Conservation (phyloP, 1,140 invertebrate species). For the Brachionus calyciflorus region DNA sequence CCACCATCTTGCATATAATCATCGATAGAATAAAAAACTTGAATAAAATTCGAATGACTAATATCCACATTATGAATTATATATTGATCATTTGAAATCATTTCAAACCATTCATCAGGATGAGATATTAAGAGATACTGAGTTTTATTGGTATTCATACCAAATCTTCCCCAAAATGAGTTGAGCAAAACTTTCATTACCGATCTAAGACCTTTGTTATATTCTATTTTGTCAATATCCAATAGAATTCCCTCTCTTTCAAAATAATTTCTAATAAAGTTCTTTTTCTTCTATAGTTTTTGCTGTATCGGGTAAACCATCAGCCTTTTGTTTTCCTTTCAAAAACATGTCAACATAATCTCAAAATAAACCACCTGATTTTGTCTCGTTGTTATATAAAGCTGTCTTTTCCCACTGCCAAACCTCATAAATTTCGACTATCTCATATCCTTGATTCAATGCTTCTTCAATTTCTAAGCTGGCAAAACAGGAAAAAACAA, state of each 20-base stretch:
- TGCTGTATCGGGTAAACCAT: conserved; percentile 48
- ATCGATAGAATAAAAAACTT: conserved; percentile 35
- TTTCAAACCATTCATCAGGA: conserved; percentile 50
- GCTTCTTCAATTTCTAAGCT: conserved; percentile 58
- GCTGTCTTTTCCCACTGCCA: conserved; percentile 53
- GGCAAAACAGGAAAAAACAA: conserved; percentile 45
- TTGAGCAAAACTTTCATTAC: conserved; percentile 51
- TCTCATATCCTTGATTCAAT: conserved; percentile 53
- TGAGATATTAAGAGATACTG: conserved; percentile 52
- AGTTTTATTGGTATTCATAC: conserved; percentile 49
- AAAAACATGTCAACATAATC: too few species aligned
- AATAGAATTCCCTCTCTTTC: conserved; percentile 57
- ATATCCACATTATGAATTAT: conserved; percentile 48
- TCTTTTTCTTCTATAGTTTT: conserved; percentile 41
- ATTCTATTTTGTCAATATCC: conserved; percentile 52
- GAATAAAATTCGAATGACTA: conserved; percentile 45
- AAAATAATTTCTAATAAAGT: conserved; percentile 53
- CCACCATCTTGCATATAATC: background rate
- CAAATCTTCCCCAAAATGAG: conserved; percentile 52
- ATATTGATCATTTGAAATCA: conserved; percentile 50
- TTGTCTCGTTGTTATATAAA: too few species aligned
- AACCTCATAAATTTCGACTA: conserved; percentile 56
- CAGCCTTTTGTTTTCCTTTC: conserved; percentile 50
- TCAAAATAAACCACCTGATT: conserved; percentile 50
- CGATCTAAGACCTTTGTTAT: conserved; percentile 54